Percentiles rank a stretch among this genome's conserved stretches.
phyloP scores from a whole-genome alignment of 92 coral and sea anemone genomes.

The Paragorgia papillata region DNA sequence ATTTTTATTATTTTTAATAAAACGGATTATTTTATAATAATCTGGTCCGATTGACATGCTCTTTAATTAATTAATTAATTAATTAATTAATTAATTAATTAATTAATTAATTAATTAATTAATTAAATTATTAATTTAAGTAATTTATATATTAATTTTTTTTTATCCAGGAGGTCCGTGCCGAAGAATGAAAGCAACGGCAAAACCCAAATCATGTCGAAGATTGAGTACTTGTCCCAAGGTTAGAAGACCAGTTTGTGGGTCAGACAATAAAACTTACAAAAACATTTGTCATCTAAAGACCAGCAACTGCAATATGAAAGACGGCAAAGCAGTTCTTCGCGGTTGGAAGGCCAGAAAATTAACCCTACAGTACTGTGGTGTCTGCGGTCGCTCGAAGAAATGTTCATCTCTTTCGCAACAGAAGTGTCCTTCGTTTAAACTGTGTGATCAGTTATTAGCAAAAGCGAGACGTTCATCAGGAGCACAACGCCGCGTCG shows the following conservation, averaged over 20 bases:
- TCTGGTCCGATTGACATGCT: too few species aligned
- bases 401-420: not conserved
- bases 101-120: too few species aligned
- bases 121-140: too few species aligned
- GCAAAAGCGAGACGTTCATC: conserved; percentile 5
- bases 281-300: conserved; percentile 81
- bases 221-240: conserved; percentile 60
- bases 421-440: conserved; percentile 19
- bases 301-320: conserved; percentile 65
- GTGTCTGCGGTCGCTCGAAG: conserved; percentile 25
- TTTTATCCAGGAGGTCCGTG: conserved; percentile 66
- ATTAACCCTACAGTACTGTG: conserved; percentile 14
- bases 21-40: too few species aligned
- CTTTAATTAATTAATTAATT: too few species aligned
- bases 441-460: conserved; percentile 33
- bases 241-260: conserved; percentile 74
- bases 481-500: not conserved
- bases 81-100: too few species aligned
- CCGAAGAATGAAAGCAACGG: too few species aligned
- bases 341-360: conserved; percentile 11
- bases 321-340: not conserved
- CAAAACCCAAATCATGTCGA: conserved; percentile 72
- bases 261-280: conserved; percentile 79
- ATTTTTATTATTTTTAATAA: too few species aligned
- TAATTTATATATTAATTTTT: too few species aligned